A percentile compares a stretch with the other conserved stretches of the same genome.
phyloP scores from a whole-genome alignment of 2,888 invertebrate genomes.

The Dioctria linearis region DNA sequence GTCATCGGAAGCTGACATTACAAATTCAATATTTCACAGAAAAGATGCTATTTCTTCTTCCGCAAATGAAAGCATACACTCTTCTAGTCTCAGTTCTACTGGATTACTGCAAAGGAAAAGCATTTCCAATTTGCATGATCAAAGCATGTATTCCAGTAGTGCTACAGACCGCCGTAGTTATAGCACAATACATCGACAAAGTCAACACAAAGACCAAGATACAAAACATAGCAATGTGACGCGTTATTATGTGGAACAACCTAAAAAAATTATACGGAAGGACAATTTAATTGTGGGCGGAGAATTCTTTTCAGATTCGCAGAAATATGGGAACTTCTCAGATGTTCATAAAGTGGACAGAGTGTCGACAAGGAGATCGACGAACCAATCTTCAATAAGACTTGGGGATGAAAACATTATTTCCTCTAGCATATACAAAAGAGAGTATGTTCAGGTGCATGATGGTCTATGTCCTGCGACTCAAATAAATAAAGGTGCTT shows the following conservation, averaged over 20 bases:
- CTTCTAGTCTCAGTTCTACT: slow-evolving; percentile 76
- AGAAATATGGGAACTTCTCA: slow-evolving; percentile 79
- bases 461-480: slow-evolving; percentile 86
- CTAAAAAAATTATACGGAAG: slow-evolving; percentile 75
- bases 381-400: slow-evolving; percentile 83
- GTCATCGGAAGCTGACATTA: slow-evolving; percentile 81
- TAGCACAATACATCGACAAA: slow-evolving; percentile 84
- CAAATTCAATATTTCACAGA: slow-evolving; percentile 84
- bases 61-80: slow-evolving; percentile 82
- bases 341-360: slow-evolving; percentile 56
- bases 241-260: slow-evolving; percentile 73
- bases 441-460: slow-evolving; percentile 81
- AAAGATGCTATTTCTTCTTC: slow-evolving; percentile 73
- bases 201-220: slow-evolving; percentile 70
- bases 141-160: slow-evolving; percentile 78
- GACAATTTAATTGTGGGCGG: slow-evolving; percentile 83
- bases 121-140: slow-evolving; percentile 84
- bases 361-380: slow-evolving; percentile 70
- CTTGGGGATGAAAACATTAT: slow-evolving; percentile 77
- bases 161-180: slow-evolving; percentile 83
- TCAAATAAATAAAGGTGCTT: slow-evolving; percentile 83
- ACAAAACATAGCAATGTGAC: slow-evolving; percentile 63
- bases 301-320: slow-evolving; percentile 81
- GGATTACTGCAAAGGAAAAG: slow-evolving; percentile 81
- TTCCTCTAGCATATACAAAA: slow-evolving; percentile 79